Evolutionary conservation across 2,888 invertebrate species (phyloP), one percentile per base, ranked within the genome.

Genomic region (Drosophila mercatorum): DNA sequence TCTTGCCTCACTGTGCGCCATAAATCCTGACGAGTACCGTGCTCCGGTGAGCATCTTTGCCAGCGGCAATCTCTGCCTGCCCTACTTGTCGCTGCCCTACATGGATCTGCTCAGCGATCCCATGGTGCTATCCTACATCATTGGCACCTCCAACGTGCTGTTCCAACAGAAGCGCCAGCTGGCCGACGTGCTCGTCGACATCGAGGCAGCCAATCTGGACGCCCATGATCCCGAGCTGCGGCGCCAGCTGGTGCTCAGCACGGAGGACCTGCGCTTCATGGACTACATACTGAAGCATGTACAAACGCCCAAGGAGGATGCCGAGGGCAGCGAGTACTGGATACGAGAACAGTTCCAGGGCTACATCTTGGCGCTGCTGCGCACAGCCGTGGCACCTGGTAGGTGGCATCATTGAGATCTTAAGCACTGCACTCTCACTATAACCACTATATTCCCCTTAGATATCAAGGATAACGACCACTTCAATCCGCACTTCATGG

Each of bases 111-210:
- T 99, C 62, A 95, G 96, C 57, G 98, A 98, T 92, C 95, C 96
- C 5, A 97, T 97, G 82, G 97, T 98, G 8, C 94, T 96, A 72
- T 97, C 96, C 36, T 97, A 97, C 93, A 94, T 98, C 51, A 97
- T 98, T 68, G 99, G 99, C 44, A 99, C 99, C n/a, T 99, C 99
- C 17, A 99, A 99, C 94, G 96, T 98, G n/a, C 94, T 99, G 43
- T 99, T 99, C 92, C 97, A 98, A 92, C 99, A 99, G 92, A 98
- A 98, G 91, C 95, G 96, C 72, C 97, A 98, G 89, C 93, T 98
- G 57, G 96, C 97, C 73, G 99, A 99, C 93, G 97, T 98, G 22
- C 93, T 99, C 62, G 95, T 99, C 3, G 98, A 98, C 93, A 95
- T 97, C 62, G 97, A 97, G 91, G 96, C 96, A 80, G 96, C 96